Base-by-base conservation (phyloP, 2,113 vertebrate species). In the Mesembrinibis cayennensis region DNA sequence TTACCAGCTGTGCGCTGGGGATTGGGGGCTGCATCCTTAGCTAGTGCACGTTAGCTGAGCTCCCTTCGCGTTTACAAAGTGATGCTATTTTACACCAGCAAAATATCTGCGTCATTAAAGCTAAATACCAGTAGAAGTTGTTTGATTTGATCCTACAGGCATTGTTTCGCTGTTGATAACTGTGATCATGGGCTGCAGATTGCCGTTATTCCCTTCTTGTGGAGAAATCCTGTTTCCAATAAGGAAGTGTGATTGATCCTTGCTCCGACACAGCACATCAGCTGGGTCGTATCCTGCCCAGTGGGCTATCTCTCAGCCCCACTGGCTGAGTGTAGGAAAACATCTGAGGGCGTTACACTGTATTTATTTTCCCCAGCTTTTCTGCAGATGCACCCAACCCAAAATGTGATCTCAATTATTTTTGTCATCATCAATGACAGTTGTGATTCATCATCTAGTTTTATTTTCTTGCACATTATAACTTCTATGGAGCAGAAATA, bases 41-140 rank as follows among this genome's bases (percentile, higher is more conserved):
- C 32, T 22, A 6, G 14, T 2, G 26, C 29, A 5, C 2, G 2
- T 26, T 16, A 10, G 42, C 73, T 0, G 3, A 78, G 10, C n/a
- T n/a, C 53, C 38, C 25, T 47, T 10, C 0, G 2, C 1, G 0
- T 56, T 16, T 26, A 5, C 30, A 16, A 26, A 71, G 69, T 1
- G 42, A 40, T 47, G 49, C 73, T 73, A 3, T 20, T 62, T 63
- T 20, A 2, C 78, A 49, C 82, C 88, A 58, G 45, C 49, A 40
- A 17, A 21, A 29, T 80, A 50, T 21, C 42, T 10, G 52, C 2
- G 0, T 18, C 6, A 0, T 30, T 81, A 59, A 47, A 70, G 66
- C 55, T 49, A 61, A 34, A 49, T 11, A 40, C 32, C 29, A 16
- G 18, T 29, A 67, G 47, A 27, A 55, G 36, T 2, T 49, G 14